phyloP scores from a whole-genome alignment of 2,113 vertebrate species.

The Bolborhynchus lineola region DNA sequence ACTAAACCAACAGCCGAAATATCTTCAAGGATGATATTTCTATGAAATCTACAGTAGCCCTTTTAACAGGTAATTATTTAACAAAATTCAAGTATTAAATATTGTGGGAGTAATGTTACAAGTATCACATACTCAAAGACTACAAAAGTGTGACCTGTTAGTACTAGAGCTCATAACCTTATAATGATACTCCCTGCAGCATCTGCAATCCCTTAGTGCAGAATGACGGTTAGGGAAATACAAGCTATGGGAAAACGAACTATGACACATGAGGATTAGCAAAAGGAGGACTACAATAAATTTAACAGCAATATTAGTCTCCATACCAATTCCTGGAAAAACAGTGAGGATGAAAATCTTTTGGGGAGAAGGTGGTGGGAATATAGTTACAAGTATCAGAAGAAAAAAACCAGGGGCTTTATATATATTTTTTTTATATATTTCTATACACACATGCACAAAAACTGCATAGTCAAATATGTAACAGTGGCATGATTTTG shows the following conservation, averaged over 20 bases:
- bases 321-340: background rate
- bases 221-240: background rate
- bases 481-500: background rate
- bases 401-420: background rate
- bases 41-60: background rate
- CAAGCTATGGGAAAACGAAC: background rate
- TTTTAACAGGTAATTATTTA: background rate
- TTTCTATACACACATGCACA: background rate
- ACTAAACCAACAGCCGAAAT: background rate
- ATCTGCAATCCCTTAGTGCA: background rate
- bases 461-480: background rate
- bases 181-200: background rate
- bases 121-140: background rate
- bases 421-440: background rate
- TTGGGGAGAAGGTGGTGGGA: background rate
- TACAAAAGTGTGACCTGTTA: background rate
- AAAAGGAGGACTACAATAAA: background rate
- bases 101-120: background rate
- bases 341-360: background rate
- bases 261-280: background rate
- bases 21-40: background rate
- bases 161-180: background rate
- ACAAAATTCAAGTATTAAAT: background rate
- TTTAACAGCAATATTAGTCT: background rate
- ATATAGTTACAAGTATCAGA: background rate